Percentiles rank a stretch among this genome's conserved stretches.
Evolutionary conservation across 2,888 invertebrate species (phyloP).

Genomic region (Itoplectis maculator): DNA sequence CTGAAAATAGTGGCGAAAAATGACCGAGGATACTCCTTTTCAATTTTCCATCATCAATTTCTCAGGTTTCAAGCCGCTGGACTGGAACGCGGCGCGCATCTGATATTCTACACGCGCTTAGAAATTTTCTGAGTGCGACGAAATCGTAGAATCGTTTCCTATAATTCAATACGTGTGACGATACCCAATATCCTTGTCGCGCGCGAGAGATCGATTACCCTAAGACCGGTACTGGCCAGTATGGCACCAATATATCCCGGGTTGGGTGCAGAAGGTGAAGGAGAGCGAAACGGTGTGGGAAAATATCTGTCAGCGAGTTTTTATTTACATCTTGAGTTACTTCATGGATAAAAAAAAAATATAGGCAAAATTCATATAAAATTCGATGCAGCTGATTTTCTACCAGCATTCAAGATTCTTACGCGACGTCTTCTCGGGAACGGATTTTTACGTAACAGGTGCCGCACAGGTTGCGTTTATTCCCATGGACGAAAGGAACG

Average conservation of each 20-base stretch:
- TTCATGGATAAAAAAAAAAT: background rate
- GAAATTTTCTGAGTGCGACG: constrained; percentile 35
- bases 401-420: too few species aligned
- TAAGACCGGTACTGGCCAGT: constrained; percentile 6
- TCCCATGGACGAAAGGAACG: constrained; percentile 44
- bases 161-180: constrained; percentile 70
- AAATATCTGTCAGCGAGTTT: background rate
- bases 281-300: background rate
- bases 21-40: too few species aligned
- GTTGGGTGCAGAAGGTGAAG: background rate
- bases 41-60: background rate
- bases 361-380: too few species aligned
- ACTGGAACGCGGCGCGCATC: background rate
- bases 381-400: too few species aligned
- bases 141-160: constrained; percentile 68
- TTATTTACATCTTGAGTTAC: background rate
- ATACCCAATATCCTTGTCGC: constrained; percentile 54
- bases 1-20: background rate
- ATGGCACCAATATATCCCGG: constrained; percentile 11
- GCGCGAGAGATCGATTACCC: constrained; percentile 52
- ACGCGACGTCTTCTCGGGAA: constrained; percentile 51
- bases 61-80: background rate
- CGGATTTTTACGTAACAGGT: constrained; percentile 63
- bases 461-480: constrained; percentile 47
- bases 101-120: background rate